Base-by-base conservation (phyloP, 1,140 invertebrate genomes). In the Adelges cooleyi region DNA sequence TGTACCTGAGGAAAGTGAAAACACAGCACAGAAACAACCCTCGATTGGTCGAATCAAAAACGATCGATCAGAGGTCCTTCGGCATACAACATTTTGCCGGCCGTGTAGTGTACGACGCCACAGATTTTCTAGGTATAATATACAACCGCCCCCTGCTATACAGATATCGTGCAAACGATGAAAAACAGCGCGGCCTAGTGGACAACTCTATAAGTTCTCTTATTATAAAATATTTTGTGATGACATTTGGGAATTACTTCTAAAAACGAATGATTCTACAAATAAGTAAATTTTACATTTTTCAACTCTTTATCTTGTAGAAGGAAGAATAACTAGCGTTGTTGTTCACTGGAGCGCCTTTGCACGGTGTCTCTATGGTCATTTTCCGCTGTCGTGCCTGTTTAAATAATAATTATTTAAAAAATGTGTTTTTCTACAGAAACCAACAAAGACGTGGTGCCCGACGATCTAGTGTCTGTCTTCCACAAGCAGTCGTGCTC, bases 401-500 rank as follows among this genome's bases (percentile, higher is more conserved):
- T 17, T 56, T 66, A 23, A 42, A 11, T n/a, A 15, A 6, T 25
- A 17, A 25, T 36, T 53, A 40, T 65, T 27, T 48, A 29, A 40
- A 29, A 22, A 40, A 13, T 66, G 66, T 9, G 50, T 53, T 25
- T 51, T 50, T 54, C 27, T 52, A 38, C 69, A 82, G 89, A 92
- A 69, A 92, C 90, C 0, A 97, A 95, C 75, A 84, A 88, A 67
- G 92, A 97, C 76, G 84, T 89, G 5, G 85, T 96, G 17, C 88
- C 90, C 6, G 92, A 95, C 74, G 92, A 95, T 73, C 76, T 95
- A 65, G 86, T 97, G 0, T 85, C 87, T 2, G 90, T 94, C 1
- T 95, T 97, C 75, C 90, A 95, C 75, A 92, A 92, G 71, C 86
- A 92, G 68, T 86, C 82, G 42, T 96, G 92, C 74, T 92, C 90